Percentiles rank a stretch among this genome's conserved stretches.
phyloP scores from a whole-genome alignment of 2,113 vertebrate genomes.

The Rhynchopsitta pachyrhyncha region DNA sequence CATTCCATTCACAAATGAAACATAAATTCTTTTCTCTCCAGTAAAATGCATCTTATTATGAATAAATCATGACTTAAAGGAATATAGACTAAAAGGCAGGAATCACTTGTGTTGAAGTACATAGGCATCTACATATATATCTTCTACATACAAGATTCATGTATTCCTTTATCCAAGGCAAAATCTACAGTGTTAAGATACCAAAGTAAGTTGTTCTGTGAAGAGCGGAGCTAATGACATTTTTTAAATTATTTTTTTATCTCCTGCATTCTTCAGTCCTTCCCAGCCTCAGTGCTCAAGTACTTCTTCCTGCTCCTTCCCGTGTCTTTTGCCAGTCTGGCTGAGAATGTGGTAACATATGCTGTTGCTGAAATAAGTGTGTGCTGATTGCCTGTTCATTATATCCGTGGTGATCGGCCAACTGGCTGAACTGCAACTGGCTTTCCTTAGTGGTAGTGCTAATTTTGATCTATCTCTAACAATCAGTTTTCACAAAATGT shows the following conservation, averaged over 20 bases:
- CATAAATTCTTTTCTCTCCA: background rate
- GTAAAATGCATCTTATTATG: background rate
- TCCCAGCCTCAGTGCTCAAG: background rate
- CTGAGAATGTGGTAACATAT: slow-evolving; percentile 42
- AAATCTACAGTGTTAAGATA: background rate
- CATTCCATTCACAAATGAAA: background rate
- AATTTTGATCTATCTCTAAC: background rate
- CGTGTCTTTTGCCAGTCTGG: slow-evolving; percentile 61
- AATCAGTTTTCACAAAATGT: background rate
- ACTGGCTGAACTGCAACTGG: slow-evolving; percentile 36
- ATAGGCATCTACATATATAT: background rate
- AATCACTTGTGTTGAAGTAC: background rate
- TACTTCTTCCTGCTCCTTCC: slow-evolving; percentile 16
- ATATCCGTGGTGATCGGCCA: slow-evolving; percentile 22
- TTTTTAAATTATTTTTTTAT: background rate
- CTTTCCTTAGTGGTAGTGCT: background rate
- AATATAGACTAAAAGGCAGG: background rate
- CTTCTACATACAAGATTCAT: background rate
- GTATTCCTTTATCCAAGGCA: background rate
- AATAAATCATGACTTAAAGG: background rate
- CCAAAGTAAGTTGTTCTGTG: background rate
- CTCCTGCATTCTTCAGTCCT: background rate
- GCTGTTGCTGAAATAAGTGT: slow-evolving; percentile 26
- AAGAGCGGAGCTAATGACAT: background rate
- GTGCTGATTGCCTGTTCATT: slow-evolving; percentile 33